Base-by-base conservation (phyloP, 2,113 vertebrate genomes). In the Mystacornis crossleyi region DNA sequence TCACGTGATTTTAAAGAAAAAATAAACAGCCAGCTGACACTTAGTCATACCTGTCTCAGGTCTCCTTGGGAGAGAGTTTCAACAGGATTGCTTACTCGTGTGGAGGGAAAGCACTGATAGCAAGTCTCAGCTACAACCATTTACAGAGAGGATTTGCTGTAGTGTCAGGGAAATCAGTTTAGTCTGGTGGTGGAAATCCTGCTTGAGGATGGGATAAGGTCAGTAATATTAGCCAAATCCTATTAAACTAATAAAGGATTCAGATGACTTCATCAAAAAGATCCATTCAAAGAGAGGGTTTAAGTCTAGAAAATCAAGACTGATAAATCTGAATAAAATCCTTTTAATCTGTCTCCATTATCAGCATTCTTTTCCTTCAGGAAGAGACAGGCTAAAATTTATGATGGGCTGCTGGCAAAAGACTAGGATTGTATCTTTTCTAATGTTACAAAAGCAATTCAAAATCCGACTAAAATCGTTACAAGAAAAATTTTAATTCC, bases 151-250 rank as follows among this genome's bases (percentile, higher is more conserved):
- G 71, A 82, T 92, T 83, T 97, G 38, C 50, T 0, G 1, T 47
- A 43, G 86, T 6, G 12, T 38, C 62, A 87, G 51, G 51, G 67
- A 89, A 80, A 96, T 86, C 86, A 90, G 29, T 83, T 95, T 77
- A 90, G 75, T 47, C 67, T 71, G 3, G 31, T 10, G 1, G 38
- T 81, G 43, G 29, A 93, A 96, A 93, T 89, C 78, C 75, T 81
- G 29, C 54, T 73, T 86, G 80, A 86, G 65, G 60, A 81, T 70
- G 48, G 60, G 89, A 93, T 86, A 93, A 43, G 34, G 75, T 90
- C 80, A 89, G 71, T 83, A 86, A 90, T 70, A 69, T 48, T 67
- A 92, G 54, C 64, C n/a, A 95, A 95, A 95, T 93, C 86, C 89
- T 77, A 84, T 96, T 95, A 86, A 81, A 78, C 69, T 83, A 81